Evolutionary conservation across 2,888 invertebrate species (phyloP).

Genomic region (Mesodorylaimus sp.): DNA sequence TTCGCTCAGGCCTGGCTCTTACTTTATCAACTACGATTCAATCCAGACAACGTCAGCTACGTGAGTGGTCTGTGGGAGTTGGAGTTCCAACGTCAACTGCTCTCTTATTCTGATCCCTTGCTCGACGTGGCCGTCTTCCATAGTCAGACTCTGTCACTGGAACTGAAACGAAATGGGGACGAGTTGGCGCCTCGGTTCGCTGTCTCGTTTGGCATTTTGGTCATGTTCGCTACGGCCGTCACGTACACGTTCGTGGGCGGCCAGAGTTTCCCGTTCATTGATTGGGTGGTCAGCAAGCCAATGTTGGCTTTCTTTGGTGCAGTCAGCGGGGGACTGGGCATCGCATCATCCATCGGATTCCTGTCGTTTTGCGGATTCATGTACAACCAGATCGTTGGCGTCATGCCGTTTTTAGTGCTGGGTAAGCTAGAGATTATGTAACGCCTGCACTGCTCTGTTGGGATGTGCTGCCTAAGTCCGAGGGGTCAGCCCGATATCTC

Average conservation of each 20-base stretch:
- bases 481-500: too few relatives aligned
- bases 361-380: conserved; percentile 73
- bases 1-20: conserved; percentile 26
- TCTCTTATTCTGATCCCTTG: conserved; percentile 16
- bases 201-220: neutral
- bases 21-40: conserved; percentile 27
- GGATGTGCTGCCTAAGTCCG: too few relatives aligned
- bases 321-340: conserved; percentile 73
- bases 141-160: conserved; percentile 66
- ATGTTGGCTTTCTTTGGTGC: conserved; percentile 74
- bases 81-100: conserved; percentile 18
- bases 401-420: conserved; percentile 84
- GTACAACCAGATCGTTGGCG: conserved; percentile 81
- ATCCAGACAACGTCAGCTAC: conserved; percentile 22
- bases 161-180: conserved; percentile 72
- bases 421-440: too few relatives aligned
- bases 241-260: conserved; percentile 60
- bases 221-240: conserved; percentile 17
- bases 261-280: conserved; percentile 47
- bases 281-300: conserved; percentile 77
- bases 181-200: conserved; percentile 35
- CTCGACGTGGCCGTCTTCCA: conserved; percentile 26
- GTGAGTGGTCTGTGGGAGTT: conserved; percentile 19
- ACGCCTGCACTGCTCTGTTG: too few relatives aligned
- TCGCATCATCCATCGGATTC: conserved; percentile 67